Evolutionary conservation across 2,888 invertebrate species (phyloP).

Genomic region (Chrysina gloriosa): DNA sequence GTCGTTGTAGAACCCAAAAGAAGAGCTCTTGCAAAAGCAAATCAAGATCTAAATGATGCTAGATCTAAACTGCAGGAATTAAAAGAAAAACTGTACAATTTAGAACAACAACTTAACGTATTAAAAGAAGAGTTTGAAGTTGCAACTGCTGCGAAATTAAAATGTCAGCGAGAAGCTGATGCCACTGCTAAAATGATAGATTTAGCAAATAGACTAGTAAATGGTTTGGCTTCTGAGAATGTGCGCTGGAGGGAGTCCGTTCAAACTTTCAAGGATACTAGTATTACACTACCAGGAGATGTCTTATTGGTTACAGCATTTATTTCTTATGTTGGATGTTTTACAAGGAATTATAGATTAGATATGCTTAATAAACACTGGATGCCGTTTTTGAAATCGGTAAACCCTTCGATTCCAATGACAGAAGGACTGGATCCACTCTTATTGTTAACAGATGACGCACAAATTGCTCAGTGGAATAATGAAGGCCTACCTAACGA

Average conservation of each 20-base stretch:
- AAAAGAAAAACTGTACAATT: slow-evolving; percentile 77
- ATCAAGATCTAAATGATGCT: slow-evolving; percentile 85
- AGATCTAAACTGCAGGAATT: slow-evolving; percentile 82
- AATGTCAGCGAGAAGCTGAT: slow-evolving; percentile 93
- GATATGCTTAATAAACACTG: slow-evolving; percentile 84
- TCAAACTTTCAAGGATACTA: slow-evolving; percentile 75
- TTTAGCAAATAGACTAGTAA: slow-evolving; percentile 90
- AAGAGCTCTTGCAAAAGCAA: slow-evolving; percentile 85
- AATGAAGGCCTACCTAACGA: slow-evolving; percentile 94
- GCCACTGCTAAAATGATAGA: slow-evolving; percentile 89
- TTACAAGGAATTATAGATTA: slow-evolving; percentile 84
- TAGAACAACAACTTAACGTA: slow-evolving; percentile 82
- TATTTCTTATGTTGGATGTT: slow-evolving; percentile 95
- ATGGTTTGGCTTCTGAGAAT: slow-evolving; percentile 93
- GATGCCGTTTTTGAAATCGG: slow-evolving; percentile 80
- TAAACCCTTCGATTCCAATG: slow-evolving; percentile 81
- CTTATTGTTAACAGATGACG: slow-evolving; percentile 90
- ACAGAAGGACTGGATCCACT: slow-evolving; percentile 85
- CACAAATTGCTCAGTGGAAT: slow-evolving; percentile 93
- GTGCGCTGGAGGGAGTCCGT: slow-evolving; percentile 78
- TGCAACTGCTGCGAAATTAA: slow-evolving; percentile 87
- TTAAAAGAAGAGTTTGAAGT: slow-evolving; percentile 86
- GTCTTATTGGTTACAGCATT: slow-evolving; percentile 90
- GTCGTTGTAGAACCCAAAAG: slow-evolving; percentile 93
- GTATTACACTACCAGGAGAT: slow-evolving; percentile 87